Conservation (phyloP, 2,113 vertebrate species). For the Peromyscus californicus region DNA sequence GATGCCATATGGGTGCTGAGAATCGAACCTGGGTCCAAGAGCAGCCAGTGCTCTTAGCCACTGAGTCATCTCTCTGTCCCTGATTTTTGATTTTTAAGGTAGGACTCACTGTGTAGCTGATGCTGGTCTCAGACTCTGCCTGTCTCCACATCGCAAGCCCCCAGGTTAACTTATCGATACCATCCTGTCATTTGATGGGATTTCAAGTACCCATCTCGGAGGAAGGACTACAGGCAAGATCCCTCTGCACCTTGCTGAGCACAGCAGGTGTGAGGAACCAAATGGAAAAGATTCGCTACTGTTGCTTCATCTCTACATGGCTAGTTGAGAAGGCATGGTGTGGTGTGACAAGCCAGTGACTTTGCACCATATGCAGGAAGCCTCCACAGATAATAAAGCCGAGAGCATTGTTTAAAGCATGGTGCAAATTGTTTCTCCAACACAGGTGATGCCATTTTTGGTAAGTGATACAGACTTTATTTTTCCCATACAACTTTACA, state of each 20-base stretch:
- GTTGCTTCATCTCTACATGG: not conserved
- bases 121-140: not conserved
- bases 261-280: no score
- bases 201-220: not conserved
- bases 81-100: not conserved
- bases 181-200: not conserved
- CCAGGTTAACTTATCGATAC: not conserved
- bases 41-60: not conserved
- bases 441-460: not conserved
- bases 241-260: no score
- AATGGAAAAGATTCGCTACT: not conserved
- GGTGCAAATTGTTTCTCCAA: not conserved
- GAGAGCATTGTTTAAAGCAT: not conserved
- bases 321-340: no score
- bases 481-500: not conserved
- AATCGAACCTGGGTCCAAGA: not conserved
- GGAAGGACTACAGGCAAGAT: no score
- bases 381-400: not conserved
- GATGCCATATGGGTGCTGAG: not conserved
- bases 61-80: not conserved
- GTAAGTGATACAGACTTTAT: not conserved
- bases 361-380: not conserved
- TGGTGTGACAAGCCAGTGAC: not conserved
- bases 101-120: not conserved
- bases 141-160: not conserved